A percentile compares a stretch with the other conserved stretches of the same genome.
phyloP scores from a whole-genome alignment of 2,888 invertebrate genomes.

The Phalera bucephala region DNA sequence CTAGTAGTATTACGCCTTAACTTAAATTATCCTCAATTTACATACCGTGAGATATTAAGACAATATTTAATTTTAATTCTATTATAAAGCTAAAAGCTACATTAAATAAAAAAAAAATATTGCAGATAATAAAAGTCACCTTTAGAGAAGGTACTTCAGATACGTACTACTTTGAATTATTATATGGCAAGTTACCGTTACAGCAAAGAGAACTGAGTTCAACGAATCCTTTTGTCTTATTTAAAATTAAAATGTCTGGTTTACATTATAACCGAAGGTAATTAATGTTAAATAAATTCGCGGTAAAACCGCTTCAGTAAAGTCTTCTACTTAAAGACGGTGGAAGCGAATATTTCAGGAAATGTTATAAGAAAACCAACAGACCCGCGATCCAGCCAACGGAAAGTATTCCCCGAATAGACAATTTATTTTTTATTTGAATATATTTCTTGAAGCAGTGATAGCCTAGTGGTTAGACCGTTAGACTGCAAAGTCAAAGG shows the following conservation, averaged over 20 bases:
- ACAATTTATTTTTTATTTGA: no score
- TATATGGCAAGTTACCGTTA: background rate
- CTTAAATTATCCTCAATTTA: no score
- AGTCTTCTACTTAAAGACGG: background rate
- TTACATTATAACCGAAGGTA: background rate
- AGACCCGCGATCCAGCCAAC: background rate
- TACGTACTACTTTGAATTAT: no score
- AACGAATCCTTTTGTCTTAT: background rate
- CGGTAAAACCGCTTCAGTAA: background rate
- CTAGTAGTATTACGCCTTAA: no score
- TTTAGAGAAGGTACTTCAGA: no score
- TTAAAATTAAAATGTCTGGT: slow-evolving; percentile 1
- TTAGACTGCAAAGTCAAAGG: no score
- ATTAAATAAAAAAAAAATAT: background rate
- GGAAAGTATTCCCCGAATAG: slow-evolving; percentile 1
- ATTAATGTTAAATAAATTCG: background rate
- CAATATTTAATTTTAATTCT: no score
- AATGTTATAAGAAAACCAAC: background rate
- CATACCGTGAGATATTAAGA: no score
- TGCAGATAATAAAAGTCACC: background rate
- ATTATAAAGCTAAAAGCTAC: background rate
- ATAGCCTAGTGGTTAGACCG: no score
- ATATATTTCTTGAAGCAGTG: no score
- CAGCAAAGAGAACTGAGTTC: background rate
- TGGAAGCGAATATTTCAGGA: background rate